Conservation (phyloP, 2,797 vertebrate genomes). For the Neomorphus geoffroyi region DNA sequence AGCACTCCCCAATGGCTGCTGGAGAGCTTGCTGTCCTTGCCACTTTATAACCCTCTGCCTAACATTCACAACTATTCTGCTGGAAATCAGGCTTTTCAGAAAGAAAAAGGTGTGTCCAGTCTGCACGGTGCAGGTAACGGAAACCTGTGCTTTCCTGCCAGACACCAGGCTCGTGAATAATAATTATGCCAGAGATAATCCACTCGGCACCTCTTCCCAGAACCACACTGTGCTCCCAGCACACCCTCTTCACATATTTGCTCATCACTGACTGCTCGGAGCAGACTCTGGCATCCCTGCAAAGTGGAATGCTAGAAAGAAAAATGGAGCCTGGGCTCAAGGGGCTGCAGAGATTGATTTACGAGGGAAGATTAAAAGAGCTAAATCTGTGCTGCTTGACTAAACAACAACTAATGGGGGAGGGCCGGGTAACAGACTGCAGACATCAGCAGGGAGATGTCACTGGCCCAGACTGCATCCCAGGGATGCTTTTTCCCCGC, state of each 20-base stretch:
- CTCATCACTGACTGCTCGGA: background rate
- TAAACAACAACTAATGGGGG: constrained; percentile 56
- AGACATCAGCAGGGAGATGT: background rate
- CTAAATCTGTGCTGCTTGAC: constrained; percentile 64
- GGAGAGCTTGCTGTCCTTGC: background rate
- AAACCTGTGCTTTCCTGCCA: background rate
- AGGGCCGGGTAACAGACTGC: background rate
- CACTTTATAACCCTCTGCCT: background rate
- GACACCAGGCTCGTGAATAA: background rate
- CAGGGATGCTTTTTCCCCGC: background rate
- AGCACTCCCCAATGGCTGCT: rapidly evolving
- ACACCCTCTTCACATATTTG: constrained; percentile 2
- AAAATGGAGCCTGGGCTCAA: constrained; percentile 55
- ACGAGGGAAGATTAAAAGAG: constrained; percentile 63
- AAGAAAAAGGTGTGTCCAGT: background rate
- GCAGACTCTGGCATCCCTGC: constrained; percentile 6
- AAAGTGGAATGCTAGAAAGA: constrained; percentile 27
- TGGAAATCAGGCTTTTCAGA: background rate
- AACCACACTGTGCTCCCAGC: constrained; percentile 1
- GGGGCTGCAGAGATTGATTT: constrained; percentile 61
- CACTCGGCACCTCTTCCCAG: background rate
- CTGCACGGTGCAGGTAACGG: background rate
- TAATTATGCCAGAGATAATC: constrained; percentile 13
- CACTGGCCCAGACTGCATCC: background rate
- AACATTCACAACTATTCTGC: rapidly evolving